Conservation (phyloP, 2,888 invertebrate species). For the Mycalesis mineus region DNA sequence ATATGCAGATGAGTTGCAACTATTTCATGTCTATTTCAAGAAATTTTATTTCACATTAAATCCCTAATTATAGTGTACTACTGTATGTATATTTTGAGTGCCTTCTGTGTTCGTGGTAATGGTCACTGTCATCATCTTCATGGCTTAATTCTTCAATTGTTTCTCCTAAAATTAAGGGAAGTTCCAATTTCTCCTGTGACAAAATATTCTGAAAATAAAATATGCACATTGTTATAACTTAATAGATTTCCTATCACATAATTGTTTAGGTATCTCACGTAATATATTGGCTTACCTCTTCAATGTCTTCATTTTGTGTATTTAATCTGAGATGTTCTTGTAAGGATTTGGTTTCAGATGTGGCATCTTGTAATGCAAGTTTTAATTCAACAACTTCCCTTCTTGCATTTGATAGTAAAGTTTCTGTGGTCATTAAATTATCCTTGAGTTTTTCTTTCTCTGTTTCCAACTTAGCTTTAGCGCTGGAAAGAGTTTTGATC, state of each 20-base stretch:
- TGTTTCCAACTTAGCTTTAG: conserved; percentile 80
- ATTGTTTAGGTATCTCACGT: background rate
- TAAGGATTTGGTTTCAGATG: conserved; percentile 78
- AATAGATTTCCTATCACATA: background rate
- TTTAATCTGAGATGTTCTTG: conserved; percentile 71
- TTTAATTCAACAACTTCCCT: conserved; percentile 81
- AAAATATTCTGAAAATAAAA: conserved; percentile 49
- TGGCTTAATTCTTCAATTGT: conserved; percentile 64
- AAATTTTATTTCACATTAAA: background rate
- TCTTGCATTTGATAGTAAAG: conserved; percentile 82
- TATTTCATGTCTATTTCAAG: too few relatives aligned
- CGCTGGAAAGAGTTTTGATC: conserved; percentile 67
- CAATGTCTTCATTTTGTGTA: conserved; percentile 47
- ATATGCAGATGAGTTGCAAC: too few relatives aligned
- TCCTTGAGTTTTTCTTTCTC: conserved; percentile 80
- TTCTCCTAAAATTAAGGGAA: conserved; percentile 60
- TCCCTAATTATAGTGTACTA: conserved; percentile 51
- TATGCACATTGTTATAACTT: conserved; percentile 3
- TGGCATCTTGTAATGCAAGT: conserved; percentile 80
- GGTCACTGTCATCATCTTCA: conserved; percentile 58
- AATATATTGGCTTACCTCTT: conserved; percentile 45
- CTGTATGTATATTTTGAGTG: conserved; percentile 57
- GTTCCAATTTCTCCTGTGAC: conserved; percentile 51
- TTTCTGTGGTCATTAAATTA: conserved; percentile 78
- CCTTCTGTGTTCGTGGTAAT: conserved; percentile 46